Conservation (phyloP, 2,888 invertebrate species). For the Scaptomyza caliginosa region DNA sequence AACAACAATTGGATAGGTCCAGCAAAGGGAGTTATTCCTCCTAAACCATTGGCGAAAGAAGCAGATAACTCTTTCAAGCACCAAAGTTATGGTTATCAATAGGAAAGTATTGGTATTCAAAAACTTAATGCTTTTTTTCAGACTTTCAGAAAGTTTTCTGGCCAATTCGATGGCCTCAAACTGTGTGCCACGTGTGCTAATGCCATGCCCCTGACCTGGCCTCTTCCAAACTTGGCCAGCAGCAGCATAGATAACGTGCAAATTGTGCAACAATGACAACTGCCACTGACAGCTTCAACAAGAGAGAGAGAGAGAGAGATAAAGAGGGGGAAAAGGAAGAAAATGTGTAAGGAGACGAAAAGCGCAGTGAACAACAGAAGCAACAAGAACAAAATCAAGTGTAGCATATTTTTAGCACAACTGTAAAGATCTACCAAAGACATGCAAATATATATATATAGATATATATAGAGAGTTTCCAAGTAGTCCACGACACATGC, state of each 20-base stretch:
- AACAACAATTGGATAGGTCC: too few species aligned
- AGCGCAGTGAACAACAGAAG: slow-evolving; percentile 19
- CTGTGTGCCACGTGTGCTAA: not conserved
- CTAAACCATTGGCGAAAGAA: too few species aligned
- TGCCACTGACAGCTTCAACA: slow-evolving; percentile 5
- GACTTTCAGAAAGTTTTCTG: too few species aligned
- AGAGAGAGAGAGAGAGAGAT: not conserved
- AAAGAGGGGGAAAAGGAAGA: not conserved
- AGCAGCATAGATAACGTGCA: slow-evolving; percentile 1
- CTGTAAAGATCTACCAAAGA: slow-evolving; percentile 13
- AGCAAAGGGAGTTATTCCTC: too few species aligned
- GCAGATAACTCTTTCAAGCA: too few species aligned
- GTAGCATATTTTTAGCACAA: slow-evolving; percentile 49
- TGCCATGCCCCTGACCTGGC: slow-evolving; percentile 39
- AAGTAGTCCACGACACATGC: slow-evolving; percentile 38
- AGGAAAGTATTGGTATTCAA: too few species aligned
- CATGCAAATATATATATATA: slow-evolving; percentile 1
- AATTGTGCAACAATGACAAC: slow-evolving; percentile 5
- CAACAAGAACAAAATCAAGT: slow-evolving; percentile 45
- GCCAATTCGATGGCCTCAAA: too few species aligned
- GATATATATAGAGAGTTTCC: slow-evolving; percentile 14
- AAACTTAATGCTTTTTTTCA: too few species aligned
- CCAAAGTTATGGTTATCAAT: too few species aligned
- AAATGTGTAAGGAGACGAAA: slow-evolving; percentile 6
- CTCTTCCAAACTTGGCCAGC: slow-evolving; percentile 45